Evolutionary conservation across 2,888 invertebrate genomes (phyloP).

Genomic region (Xestia rhomboidea): DNA sequence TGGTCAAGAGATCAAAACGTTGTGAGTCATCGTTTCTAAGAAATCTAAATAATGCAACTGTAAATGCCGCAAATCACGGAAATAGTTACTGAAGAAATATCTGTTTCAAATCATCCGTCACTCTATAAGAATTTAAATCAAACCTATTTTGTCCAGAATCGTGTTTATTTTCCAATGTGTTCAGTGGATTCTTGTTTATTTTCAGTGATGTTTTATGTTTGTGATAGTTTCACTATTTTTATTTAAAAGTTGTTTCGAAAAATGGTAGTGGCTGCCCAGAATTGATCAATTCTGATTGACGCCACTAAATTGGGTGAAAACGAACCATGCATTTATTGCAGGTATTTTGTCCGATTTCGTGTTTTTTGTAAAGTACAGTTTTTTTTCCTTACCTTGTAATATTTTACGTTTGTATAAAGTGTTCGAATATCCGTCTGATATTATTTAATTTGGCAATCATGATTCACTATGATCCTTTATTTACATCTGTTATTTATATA

Average conservation of each 20-base stretch:
- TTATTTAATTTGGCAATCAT: background rate
- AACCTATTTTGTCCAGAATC: conserved; percentile 10
- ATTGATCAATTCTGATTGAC: background rate
- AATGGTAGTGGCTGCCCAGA: background rate
- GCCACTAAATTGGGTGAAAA: background rate
- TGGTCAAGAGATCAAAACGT: background rate
- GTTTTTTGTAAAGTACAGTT: background rate
- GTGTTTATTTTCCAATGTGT: conserved; percentile 30
- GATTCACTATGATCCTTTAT: background rate
- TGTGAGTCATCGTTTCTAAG: conserved; percentile 1
- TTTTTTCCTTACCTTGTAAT: no score
- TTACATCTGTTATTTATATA: no score
- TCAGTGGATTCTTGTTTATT: conserved; percentile 20
- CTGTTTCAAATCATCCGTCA: conserved; percentile 53
- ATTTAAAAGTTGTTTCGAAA: background rate
- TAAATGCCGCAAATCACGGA: background rate
- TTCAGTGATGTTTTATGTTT: conserved; percentile 5
- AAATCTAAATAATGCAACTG: conserved; percentile 9
- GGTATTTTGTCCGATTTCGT: background rate
- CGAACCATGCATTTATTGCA: background rate
- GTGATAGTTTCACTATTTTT: background rate
- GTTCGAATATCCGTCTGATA: background rate
- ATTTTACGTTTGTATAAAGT: no score
- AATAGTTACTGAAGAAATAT: conserved; percentile 26
- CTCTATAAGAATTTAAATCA: conserved; percentile 48